These are phyloP conservation scores for Isurus oxyrinchus DNA, from an alignment of 2,113 vertebrate genomes.

Conservation along the genomic window DNA sequence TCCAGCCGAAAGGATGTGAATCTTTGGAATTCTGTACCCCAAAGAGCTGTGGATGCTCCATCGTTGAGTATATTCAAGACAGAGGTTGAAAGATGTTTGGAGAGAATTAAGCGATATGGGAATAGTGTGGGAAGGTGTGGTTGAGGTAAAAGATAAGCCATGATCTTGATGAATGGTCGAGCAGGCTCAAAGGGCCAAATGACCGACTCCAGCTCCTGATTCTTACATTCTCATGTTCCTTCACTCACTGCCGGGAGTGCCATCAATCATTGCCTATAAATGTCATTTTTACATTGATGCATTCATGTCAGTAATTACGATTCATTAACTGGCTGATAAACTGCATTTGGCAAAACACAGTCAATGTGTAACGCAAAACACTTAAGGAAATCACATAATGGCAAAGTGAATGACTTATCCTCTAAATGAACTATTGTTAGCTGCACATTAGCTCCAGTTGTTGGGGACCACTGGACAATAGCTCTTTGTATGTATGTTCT, in stretches of 20 bases:
- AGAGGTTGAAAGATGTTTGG: not conserved
- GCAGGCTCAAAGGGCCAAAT: not conserved
- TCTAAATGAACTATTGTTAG: conserved; percentile 8
- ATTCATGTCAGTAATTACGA: not conserved
- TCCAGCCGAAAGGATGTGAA: not conserved
- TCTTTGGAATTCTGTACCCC: not conserved
- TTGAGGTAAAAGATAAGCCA: not conserved
- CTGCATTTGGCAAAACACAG: not conserved
- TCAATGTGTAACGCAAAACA: conserved; percentile 1
- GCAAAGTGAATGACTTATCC: not conserved
- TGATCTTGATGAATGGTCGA: not conserved
- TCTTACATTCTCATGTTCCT: not conserved
- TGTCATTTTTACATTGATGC: conserved; percentile 5
- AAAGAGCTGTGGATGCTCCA: not conserved
- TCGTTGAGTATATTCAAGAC: not conserved
- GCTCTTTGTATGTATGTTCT: not conserved
- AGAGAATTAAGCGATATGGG: not conserved
- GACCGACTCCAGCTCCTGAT: not conserved
- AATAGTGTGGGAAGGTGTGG: not conserved
- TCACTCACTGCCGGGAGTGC: too few species aligned
- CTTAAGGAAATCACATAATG: conserved; percentile 28
- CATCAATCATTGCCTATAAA: not conserved
- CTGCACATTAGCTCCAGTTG: conserved; percentile 12
- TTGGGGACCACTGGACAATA: not conserved
- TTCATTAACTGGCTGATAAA: not conserved